Conservation (phyloP, 1,140 invertebrate species). For the Drosophila nasuta region DNA sequence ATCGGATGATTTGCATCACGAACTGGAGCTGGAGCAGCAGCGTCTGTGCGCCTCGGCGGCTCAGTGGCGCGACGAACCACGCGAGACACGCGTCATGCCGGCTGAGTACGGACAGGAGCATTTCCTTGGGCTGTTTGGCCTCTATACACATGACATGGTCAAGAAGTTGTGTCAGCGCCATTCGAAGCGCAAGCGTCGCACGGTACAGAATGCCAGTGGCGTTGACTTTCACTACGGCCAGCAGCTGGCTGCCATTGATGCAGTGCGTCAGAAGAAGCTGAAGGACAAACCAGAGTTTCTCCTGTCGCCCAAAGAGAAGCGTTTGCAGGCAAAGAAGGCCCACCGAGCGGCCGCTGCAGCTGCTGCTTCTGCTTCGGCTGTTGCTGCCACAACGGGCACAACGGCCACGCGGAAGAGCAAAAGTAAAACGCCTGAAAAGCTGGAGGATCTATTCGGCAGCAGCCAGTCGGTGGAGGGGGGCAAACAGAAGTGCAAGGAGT, state of each 20-base stretch:
- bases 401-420: slow-evolving; percentile 59
- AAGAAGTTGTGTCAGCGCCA: slow-evolving; percentile 76
- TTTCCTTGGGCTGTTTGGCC: slow-evolving; percentile 72
- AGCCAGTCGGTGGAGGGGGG: slow-evolving; percentile 8
- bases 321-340: slow-evolving; percentile 62
- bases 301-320: slow-evolving; percentile 71
- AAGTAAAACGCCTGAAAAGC: slow-evolving; percentile 51
- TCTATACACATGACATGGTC: slow-evolving; percentile 69
- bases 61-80: slow-evolving; percentile 67
- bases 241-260: slow-evolving; percentile 64
- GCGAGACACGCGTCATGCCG: slow-evolving; percentile 61
- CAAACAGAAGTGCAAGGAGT: slow-evolving; percentile 51
- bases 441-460: slow-evolving; percentile 12
- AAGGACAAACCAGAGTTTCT: slow-evolving; percentile 71
- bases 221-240: slow-evolving; percentile 83
- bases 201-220: slow-evolving; percentile 76
- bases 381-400: slow-evolving; percentile 11
- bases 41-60: slow-evolving; percentile 54
- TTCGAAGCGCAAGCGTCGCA: slow-evolving; percentile 81
- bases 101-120: slow-evolving; percentile 74
- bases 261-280: slow-evolving; percentile 61
- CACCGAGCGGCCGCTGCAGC: slow-evolving; percentile 30
- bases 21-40: slow-evolving; percentile 56
- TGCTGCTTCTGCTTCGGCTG: neutral
- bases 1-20: slow-evolving; percentile 70